phyloP scores from a whole-genome alignment of 2,797 vertebrate species.

The Intellagama lesueurii region DNA sequence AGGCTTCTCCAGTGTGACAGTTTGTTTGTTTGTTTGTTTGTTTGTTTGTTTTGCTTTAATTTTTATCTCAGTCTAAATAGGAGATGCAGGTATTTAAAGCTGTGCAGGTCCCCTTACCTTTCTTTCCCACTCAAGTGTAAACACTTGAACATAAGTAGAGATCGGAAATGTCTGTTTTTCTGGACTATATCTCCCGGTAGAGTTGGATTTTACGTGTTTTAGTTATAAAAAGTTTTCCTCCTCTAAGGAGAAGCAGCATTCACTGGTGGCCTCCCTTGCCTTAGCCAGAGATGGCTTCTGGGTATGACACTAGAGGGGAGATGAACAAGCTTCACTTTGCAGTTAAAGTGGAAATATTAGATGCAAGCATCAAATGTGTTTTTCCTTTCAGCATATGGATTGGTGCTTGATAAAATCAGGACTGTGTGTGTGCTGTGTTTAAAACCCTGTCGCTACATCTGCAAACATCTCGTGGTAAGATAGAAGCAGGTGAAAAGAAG shows the following conservation, averaged over 20 bases:
- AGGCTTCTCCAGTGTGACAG: fast-evolving
- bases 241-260: too few species aligned
- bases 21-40: neutral
- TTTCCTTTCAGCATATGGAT: neutral
- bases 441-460: too few species aligned
- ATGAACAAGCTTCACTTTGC: too few species aligned
- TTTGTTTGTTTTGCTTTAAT: neutral
- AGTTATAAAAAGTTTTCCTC: too few species aligned
- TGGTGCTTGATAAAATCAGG: neutral
- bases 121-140: neutral
- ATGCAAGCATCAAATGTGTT: neutral
- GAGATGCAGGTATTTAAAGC: neutral
- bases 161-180: neutral
- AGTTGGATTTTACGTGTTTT: too few species aligned
- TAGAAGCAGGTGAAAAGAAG: too few species aligned
- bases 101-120: neutral
- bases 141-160: neutral
- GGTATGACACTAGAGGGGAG: neutral
- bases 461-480: too few species aligned
- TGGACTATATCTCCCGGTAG: too few species aligned
- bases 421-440: too few species aligned
- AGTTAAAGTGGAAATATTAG: neutral
- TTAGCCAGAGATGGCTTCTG: neutral
- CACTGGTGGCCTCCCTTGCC: neutral
- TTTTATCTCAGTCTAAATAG: neutral